phyloP scores from a whole-genome alignment of 2,888 invertebrate species.

The Heliconius charithonia region DNA sequence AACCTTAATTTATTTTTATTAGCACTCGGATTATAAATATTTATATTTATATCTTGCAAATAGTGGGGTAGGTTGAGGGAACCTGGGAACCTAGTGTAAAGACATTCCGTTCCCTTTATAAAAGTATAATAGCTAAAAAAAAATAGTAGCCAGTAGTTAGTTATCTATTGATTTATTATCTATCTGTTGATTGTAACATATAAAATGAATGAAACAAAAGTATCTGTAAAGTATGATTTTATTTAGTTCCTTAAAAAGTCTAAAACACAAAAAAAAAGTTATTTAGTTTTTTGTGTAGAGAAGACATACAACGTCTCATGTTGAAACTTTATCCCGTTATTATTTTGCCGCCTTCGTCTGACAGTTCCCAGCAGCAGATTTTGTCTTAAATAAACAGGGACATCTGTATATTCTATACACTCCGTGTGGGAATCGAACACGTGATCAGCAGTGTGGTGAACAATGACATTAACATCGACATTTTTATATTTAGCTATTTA shows the following conservation, averaged over 20 bases:
- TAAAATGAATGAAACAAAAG: neutral
- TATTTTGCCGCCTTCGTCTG: slow-evolving; percentile 10
- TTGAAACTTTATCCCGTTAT: slow-evolving; percentile 18
- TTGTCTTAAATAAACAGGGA: slow-evolving; percentile 18
- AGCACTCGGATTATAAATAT: neutral
- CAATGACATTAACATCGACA: neutral
- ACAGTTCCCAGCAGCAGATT: slow-evolving; percentile 15
- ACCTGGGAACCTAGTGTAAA: too few species aligned
- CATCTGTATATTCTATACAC: slow-evolving; percentile 21
- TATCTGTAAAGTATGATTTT: neutral
- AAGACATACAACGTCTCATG: slow-evolving; percentile 11
- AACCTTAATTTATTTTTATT: too few species aligned
- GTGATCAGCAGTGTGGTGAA: neutral
- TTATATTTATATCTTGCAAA: too few species aligned
- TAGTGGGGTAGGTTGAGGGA: too few species aligned
- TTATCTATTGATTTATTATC: too few species aligned
- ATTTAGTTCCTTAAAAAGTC: neutral
- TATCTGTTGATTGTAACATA: neutral
- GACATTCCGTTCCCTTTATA: too few species aligned
- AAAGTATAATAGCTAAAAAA: too few species aligned
- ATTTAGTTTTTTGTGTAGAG: neutral
- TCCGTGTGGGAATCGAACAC: slow-evolving; percentile 14
- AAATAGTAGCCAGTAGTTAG: too few species aligned
- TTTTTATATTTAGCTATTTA: neutral
- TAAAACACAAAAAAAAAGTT: neutral